A percentile compares a stretch with the other conserved stretches of the same genome.
These are phyloP conservation scores for Heloderma charlesbogerti DNA, from an alignment of 2,113 vertebrate species.

Conservation along the genomic window DNA sequence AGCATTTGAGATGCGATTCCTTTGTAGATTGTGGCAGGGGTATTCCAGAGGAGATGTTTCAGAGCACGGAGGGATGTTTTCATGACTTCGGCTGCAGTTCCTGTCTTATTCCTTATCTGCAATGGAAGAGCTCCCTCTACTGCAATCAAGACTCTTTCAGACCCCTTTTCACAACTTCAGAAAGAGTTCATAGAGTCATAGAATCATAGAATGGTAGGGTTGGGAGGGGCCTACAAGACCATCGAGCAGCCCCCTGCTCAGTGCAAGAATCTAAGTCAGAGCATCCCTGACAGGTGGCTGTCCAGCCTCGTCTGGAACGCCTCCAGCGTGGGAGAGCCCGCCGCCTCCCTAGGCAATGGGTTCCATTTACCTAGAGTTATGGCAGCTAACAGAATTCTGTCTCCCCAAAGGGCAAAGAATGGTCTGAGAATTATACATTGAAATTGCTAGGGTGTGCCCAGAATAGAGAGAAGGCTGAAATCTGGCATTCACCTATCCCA, in stretches of 20 bases:
- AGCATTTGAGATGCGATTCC: not conserved
- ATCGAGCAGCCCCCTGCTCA: too few species aligned
- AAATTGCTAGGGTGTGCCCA: too few species aligned
- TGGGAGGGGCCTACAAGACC: too few species aligned
- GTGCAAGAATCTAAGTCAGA: too few species aligned
- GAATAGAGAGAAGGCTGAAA: not conserved
- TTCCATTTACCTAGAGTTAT: too few species aligned
- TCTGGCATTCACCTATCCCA: not conserved
- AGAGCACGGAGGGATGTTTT: not conserved
- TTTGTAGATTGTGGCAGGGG: not conserved
- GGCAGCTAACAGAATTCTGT: not conserved
- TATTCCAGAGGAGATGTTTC: not conserved
- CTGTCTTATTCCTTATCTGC: slow-evolving; percentile 30
- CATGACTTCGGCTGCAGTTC: not conserved
- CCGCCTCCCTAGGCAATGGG: too few species aligned
- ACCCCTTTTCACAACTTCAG: accelerated
- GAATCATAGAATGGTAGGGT: too few species aligned
- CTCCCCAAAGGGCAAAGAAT: not conserved
- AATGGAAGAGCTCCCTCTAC: slow-evolving; percentile 71
- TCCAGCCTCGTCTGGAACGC: too few species aligned
- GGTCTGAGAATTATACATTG: not conserved
- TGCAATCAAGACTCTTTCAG: slow-evolving; percentile 19
- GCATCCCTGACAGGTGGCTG: too few species aligned
- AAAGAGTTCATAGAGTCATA: too few species aligned
- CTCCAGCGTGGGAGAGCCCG: too few species aligned